Conservation (phyloP, 2,888 invertebrate species). For the Meiosimyza platycephala region DNA sequence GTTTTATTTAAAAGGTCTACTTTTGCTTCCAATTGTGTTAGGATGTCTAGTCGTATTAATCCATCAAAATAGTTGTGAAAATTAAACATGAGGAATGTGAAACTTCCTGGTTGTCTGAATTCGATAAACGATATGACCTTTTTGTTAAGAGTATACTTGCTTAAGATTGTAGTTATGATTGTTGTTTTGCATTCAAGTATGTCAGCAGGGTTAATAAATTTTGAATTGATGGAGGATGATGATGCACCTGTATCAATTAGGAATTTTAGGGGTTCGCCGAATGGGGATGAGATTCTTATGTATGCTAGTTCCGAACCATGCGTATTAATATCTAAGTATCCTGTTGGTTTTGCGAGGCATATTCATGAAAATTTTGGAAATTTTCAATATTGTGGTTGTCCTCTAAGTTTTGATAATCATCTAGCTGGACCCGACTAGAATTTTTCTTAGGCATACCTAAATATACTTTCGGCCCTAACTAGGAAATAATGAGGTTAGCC, state of each 20-base stretch:
- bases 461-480: no score
- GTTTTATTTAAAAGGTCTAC: conserved; percentile 26
- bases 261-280: conserved; percentile 38
- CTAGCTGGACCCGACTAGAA: no score
- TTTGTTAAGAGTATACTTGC: conserved; percentile 30
- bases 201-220: conserved; percentile 24
- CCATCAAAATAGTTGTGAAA: conserved; percentile 41
- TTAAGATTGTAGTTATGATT: conserved; percentile 25
- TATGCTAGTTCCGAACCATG: conserved; percentile 36
- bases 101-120: conserved; percentile 32
- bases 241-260: conserved; percentile 39
- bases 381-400: conserved; percentile 21
- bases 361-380: conserved; percentile 32
- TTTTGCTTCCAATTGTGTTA: conserved; percentile 24
- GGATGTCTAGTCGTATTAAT: not conserved
- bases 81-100: conserved; percentile 39
- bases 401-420: not conserved
- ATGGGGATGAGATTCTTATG: conserved; percentile 37
- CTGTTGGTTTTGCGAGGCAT: conserved; percentile 35
- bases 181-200: conserved; percentile 9
- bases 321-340: conserved; percentile 39
- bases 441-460: no score
- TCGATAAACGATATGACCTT: conserved; percentile 32
- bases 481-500: no score
- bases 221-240: conserved; percentile 39